Conservation (phyloP, 1,140 invertebrate genomes). For the Drosophila pruinosa region DNA sequence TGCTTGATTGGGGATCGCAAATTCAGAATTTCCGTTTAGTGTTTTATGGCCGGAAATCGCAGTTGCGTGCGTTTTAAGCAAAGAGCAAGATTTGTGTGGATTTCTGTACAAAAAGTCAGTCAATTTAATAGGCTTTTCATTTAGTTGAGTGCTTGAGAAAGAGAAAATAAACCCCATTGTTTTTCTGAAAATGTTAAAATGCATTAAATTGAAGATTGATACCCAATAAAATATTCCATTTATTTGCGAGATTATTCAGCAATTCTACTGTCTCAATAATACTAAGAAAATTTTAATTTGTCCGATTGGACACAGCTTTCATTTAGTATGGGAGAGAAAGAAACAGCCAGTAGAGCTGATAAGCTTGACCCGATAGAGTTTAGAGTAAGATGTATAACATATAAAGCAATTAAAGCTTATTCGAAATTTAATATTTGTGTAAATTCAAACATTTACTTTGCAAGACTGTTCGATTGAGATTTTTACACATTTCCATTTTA, state of each 20-base stretch:
- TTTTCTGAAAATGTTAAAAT: too few species aligned
- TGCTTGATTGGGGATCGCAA: slow-evolving; percentile 46
- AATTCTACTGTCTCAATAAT: too few species aligned
- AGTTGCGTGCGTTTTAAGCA: slow-evolving; percentile 57
- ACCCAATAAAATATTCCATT: too few species aligned
- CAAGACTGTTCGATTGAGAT: neutral
- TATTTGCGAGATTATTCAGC: too few species aligned
- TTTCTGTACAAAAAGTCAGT: neutral
- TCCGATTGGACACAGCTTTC: too few species aligned
- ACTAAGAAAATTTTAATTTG: too few species aligned
- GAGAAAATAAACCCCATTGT: neutral
- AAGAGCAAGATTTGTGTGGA: slow-evolving; percentile 27
- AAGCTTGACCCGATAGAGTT: neutral
- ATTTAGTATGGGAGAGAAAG: too few species aligned
- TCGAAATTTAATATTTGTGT: neutral
- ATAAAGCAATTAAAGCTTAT: neutral
- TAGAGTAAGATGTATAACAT: neutral
- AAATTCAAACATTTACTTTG: neutral
- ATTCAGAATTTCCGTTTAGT: slow-evolving; percentile 32
- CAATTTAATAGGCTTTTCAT: slow-evolving; percentile 28
- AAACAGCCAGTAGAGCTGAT: too few species aligned
- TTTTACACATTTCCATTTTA: neutral
- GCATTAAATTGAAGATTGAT: too few species aligned
- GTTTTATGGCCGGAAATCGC: slow-evolving; percentile 54
- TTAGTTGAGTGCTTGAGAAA: slow-evolving; percentile 13